Conservation (phyloP, 1,140 invertebrate species). For the Phenacoccus solenopsis region DNA sequence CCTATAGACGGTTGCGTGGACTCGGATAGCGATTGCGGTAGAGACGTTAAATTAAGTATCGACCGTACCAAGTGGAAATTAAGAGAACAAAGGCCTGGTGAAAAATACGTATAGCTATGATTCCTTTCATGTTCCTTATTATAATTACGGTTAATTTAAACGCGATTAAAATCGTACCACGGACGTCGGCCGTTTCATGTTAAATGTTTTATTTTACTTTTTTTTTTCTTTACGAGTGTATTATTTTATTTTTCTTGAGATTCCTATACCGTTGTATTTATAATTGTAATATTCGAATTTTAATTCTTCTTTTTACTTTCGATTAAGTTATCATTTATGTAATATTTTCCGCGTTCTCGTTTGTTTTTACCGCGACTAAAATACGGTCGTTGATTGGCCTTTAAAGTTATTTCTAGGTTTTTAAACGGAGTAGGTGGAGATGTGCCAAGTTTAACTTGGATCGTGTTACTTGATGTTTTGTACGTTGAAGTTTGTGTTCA, state of each 20-base stretch:
- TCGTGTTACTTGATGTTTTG: neutral
- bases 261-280: slow-evolving; percentile 1
- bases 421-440: neutral
- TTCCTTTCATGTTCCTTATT: neutral
- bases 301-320: too few species aligned
- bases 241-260: neutral
- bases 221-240: neutral
- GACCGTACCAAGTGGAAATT: slow-evolving; percentile 5
- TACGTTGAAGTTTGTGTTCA: neutral
- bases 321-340: too few species aligned
- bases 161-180: neutral
- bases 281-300: neutral
- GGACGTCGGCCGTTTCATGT: neutral
- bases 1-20: slow-evolving; percentile 8
- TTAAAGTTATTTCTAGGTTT: neutral
- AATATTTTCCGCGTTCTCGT: too few species aligned
- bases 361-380: too few species aligned
- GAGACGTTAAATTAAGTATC: neutral
- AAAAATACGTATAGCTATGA: slow-evolving; percentile 7
- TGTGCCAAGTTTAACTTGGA: neutral
- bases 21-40: neutral
- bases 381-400: neutral
- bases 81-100: slow-evolving; percentile 9
- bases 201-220: neutral
- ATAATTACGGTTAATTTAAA: neutral